Base-by-base conservation (phyloP, 2,888 invertebrate genomes). In the Oxytorus armatus region DNA sequence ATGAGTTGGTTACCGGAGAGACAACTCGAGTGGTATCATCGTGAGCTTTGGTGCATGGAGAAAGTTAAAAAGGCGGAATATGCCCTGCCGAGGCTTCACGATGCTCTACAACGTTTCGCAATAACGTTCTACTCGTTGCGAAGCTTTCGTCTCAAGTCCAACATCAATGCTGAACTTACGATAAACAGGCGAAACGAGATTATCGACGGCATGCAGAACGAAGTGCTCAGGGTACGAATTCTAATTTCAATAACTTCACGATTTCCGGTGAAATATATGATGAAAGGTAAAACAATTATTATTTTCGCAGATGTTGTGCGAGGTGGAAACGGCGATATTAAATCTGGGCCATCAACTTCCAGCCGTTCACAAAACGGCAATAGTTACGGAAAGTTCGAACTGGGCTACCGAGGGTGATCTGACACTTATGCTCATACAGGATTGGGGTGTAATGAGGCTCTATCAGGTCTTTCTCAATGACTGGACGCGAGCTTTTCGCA, bases 381-480 rank as follows among this genome's bases (percentile, higher is more conserved):
- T 93, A 21, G 91, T 91, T 23, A 92, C 91, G 69, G 92, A 90
- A 49, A 92, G 92, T 57, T 87, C 91, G 79, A 92, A 92, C 77
- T 90, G 93, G 85, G 92, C 92, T 33, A 88, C 89, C 69, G 92
- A 92, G 85, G 93, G 93, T 0, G 93, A 94, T 85, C 90, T 93
- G 1, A 94, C 94, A 0, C 89, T 92, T 75, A 93, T 94, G 87
- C 91, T 94, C 57, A 93, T 94, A 81, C 93, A 94, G 83, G 95
- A 95, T 87, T 93, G 94, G 87, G 94, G 94, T 36, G 93, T 95
- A 1, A 92, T 95, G 74, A 93, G 93, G 83, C 93, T 93, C 8
- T 94, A 95, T 87, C 93, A 93, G 36, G 93, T 92, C 55, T 93
- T 94, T 79, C 90, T 95, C 8, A 93, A 93, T 87, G 94, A 94